Percentiles rank a stretch among this genome's conserved stretches.
Evolutionary conservation across 2,888 invertebrate genomes (phyloP).

Genomic region (Lepidochrysops patricia): DNA sequence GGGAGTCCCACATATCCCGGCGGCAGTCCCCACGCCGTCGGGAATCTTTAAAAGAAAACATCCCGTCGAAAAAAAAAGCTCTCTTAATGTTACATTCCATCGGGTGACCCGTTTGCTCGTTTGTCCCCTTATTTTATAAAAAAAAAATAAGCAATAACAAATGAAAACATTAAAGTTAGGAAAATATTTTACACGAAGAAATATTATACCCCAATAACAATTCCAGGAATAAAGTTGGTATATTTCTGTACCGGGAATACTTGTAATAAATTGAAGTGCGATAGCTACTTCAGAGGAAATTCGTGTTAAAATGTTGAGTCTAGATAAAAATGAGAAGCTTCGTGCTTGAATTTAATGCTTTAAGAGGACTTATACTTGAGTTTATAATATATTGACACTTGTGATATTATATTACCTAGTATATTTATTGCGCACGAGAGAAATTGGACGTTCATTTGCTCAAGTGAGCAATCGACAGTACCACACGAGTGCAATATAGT

Average conservation of each 20-base stretch:
- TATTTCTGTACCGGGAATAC: conserved; percentile 4
- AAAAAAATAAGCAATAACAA: neutral
- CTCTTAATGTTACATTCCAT: too few relatives aligned
- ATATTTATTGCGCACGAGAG: too few relatives aligned
- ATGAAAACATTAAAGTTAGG: neutral
- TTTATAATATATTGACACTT: neutral
- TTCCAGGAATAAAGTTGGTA: neutral
- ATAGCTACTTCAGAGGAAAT: neutral
- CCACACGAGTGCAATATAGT: too few relatives aligned
- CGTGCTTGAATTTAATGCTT: neutral
- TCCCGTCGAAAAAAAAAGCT: too few relatives aligned
- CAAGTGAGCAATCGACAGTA: too few relatives aligned
- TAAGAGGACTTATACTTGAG: neutral
- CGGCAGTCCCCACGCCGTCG: too few relatives aligned
- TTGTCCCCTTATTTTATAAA: too few relatives aligned
- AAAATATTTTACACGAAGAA: neutral
- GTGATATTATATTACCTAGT: too few relatives aligned
- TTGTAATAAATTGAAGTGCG: conserved; percentile 1
- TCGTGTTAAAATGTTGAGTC: neutral
- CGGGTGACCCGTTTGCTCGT: too few relatives aligned
- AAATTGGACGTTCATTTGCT: too few relatives aligned
- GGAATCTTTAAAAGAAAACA: too few relatives aligned
- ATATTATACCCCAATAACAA: neutral
- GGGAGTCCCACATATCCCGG: too few relatives aligned
- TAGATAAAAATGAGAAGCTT: neutral